Base-by-base conservation (phyloP, 2,888 invertebrate species). In the Cephus runcator region DNA sequence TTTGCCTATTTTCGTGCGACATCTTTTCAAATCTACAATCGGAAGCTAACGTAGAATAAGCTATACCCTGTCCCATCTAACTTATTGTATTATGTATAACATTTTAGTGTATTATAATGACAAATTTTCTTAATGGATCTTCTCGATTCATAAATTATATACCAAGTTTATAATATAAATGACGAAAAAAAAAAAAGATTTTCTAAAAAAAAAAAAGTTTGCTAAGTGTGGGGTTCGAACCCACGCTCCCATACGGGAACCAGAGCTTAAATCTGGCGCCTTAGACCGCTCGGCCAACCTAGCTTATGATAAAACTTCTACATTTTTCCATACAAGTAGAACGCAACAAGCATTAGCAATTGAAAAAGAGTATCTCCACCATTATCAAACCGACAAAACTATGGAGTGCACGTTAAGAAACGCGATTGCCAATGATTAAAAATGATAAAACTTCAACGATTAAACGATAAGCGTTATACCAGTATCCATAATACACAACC, bases 231-330 rank as follows among this genome's bases (percentile, higher is more conserved):
- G 94, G 94, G 93, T 94, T 94, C 94, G 94, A 94, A 94, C 94
- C 94, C 94, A 94, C 94, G 94, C 93, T 93, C 94, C 93, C 94
- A 92, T 89, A 91, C 91, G 94, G 92, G 94, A 93, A 94, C 93
- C 93, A 94, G 94, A 94, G 92, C 94, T 94, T 94, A 94, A 94
- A 93, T 94, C 94, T 94, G 94, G 93, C 94, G 94, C 94, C 94
- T 94, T 94, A 94, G 93, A 94, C 94, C 94, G 93, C 94, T 94
- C 94, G 94, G 94, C 94, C 94, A 94, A 94, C 93, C 93, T 93
- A 93, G 93, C 94, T 31, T 31, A 40, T 81, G 75, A 11, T 2
- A 6, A 36, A 23, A 0, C 0, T 30, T 30, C 0, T 3, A 30
- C 71, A 71, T 71, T 56, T 56, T 23, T 0, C 2, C 9, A 0